Evolutionary conservation across 1,140 invertebrate species (phyloP).

Genomic region (Lepidotrigona ventralis): DNA sequence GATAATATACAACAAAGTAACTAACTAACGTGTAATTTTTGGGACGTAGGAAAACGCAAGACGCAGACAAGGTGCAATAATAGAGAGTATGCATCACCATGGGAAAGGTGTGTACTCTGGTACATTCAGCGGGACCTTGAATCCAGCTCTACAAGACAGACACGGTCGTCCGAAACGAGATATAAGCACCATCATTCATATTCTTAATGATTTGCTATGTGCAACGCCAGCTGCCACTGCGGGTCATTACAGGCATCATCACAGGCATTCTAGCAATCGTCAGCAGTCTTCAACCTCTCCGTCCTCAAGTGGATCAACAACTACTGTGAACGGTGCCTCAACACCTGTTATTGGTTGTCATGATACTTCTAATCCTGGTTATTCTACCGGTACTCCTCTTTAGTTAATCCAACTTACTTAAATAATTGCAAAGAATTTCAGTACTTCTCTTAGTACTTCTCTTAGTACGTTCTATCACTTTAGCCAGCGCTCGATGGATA

Average conservation of each 20-base stretch:
- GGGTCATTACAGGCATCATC: conserved; percentile 76
- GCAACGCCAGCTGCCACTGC: conserved; percentile 85
- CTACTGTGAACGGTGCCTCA: conserved; percentile 56
- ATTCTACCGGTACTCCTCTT: conserved; percentile 53
- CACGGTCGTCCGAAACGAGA: conserved; percentile 94
- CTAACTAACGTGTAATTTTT: background rate
- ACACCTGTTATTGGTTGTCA: conserved; percentile 52
- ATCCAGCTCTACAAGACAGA: conserved; percentile 95
- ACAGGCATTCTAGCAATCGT: conserved; percentile 69
- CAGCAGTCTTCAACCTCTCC: conserved; percentile 65
- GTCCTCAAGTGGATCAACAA: conserved; percentile 49
- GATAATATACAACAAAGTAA: background rate
- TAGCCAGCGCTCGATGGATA: background rate
- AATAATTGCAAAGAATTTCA: too few species aligned
- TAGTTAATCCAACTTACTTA: conserved; percentile 7
- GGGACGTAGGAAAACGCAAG: conserved; percentile 75
- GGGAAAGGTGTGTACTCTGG: conserved; percentile 94
- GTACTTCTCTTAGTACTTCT: too few species aligned
- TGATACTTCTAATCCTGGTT: conserved; percentile 58
- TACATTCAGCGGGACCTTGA: conserved; percentile 92
- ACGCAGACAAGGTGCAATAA: conserved; percentile 88
- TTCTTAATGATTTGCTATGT: conserved; percentile 95
- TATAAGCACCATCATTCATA: conserved; percentile 97
- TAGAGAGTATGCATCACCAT: conserved; percentile 95
- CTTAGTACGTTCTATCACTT: background rate